These are phyloP conservation scores for Phymastichus coffea DNA, from an alignment of 1,140 invertebrate genomes.

Conservation along the genomic window DNA sequence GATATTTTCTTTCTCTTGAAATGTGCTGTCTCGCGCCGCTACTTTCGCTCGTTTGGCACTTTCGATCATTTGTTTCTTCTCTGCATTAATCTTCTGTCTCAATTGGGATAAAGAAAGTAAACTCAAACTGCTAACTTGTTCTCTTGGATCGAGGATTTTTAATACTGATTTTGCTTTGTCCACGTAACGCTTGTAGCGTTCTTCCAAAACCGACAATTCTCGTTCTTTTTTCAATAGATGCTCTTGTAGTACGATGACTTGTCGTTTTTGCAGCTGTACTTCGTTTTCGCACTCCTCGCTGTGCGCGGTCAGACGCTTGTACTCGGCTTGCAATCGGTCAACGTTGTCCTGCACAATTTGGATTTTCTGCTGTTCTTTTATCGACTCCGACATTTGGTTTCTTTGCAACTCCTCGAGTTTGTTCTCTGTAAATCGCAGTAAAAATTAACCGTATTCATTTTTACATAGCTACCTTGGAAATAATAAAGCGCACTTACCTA, in stretches of 20 bases:
- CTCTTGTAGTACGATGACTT: constrained; percentile 63
- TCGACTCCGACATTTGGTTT: neutral
- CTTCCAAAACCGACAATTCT: constrained; percentile 72
- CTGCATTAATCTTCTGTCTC: constrained; percentile 18
- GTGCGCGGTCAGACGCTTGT: constrained; percentile 54
- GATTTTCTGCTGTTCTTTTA: constrained; percentile 35
- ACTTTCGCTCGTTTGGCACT: no score
- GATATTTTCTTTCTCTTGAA: no score
- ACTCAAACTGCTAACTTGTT: constrained; percentile 40
- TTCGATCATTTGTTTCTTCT: constrained; percentile 61
- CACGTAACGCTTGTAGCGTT: constrained; percentile 82
- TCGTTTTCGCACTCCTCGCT: constrained; percentile 58
- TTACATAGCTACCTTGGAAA: neutral
- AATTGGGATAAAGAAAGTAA: no score
- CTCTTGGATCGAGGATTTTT: constrained; percentile 74
- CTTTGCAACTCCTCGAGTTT: constrained; percentile 15
- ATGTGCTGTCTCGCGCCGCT: no score
- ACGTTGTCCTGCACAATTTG: constrained; percentile 45
- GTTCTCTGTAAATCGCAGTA: constrained; percentile 3
- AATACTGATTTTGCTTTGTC: constrained; percentile 91
- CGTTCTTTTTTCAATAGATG: constrained; percentile 66
- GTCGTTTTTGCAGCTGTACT: constrained; percentile 61
- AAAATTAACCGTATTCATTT: neutral
- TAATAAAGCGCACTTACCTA: constrained; percentile 54
- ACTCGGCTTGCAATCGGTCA: constrained; percentile 51